Conservation (phyloP, 2,888 invertebrate genomes). For the Caenorhabditis japonica region DNA sequence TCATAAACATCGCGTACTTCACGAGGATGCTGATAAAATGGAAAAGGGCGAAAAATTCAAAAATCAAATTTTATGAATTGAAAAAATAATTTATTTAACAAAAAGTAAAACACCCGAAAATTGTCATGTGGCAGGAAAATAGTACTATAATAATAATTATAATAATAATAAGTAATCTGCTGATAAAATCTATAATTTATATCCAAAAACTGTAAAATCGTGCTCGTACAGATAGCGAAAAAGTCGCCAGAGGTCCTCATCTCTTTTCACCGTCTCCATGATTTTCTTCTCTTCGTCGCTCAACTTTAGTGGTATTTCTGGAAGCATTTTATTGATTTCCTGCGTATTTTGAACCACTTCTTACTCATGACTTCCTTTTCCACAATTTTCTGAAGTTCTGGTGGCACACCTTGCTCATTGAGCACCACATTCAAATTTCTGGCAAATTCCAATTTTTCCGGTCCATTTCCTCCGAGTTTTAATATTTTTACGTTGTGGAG, state of each 20-base stretch:
- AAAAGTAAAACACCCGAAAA: constrained; percentile 31
- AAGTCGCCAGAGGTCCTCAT: constrained; percentile 29
- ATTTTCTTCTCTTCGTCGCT: constrained; percentile 11
- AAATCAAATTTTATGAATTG: no score
- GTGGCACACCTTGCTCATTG: constrained; percentile 33
- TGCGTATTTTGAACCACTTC: not conserved
- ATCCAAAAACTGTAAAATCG: constrained; percentile 41
- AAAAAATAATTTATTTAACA: no score
- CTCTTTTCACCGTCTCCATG: constrained; percentile 16
- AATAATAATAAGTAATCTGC: no score
- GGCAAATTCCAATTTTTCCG: constrained; percentile 18
- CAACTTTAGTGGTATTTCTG: constrained; percentile 32
- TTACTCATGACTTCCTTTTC: constrained; percentile 38
- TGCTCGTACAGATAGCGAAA: constrained; percentile 48
- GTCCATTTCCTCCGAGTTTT: constrained; percentile 38
- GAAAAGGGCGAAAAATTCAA: no score
- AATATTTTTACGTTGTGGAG: constrained; percentile 4
- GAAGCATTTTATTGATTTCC: not conserved
- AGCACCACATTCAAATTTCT: constrained; percentile 21
- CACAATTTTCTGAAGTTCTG: constrained; percentile 9
- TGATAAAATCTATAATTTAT: constrained; percentile 5
- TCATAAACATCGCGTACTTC: no score
- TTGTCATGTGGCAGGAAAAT: constrained; percentile 28
- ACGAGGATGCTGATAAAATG: no score
- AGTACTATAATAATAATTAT: not conserved